Conservation (phyloP, 2,113 vertebrate species). For the Sigmodon hispidus region DNA sequence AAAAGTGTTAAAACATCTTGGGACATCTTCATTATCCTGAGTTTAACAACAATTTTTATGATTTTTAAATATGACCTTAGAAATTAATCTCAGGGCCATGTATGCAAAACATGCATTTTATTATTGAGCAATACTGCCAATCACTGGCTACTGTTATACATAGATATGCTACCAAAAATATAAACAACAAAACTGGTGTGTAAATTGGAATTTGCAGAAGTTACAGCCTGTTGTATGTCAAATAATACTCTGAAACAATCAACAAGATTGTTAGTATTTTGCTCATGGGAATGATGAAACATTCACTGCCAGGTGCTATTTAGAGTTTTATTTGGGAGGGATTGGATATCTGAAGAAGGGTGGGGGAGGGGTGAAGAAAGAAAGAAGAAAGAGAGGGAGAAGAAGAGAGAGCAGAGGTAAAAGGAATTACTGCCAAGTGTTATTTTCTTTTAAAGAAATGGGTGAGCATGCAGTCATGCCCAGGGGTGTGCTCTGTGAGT, state of each 20-base stretch:
- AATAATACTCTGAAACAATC: background rate
- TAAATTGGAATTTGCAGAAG: background rate
- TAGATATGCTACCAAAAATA: background rate
- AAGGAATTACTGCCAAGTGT: too few species aligned
- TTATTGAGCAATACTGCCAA: background rate
- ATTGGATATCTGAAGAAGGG: too few species aligned
- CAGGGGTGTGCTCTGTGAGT: too few species aligned
- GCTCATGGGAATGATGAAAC: too few species aligned
- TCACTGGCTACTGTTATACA: background rate
- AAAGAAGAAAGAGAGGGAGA: too few species aligned
- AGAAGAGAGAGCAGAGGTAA: too few species aligned
- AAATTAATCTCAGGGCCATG: background rate
- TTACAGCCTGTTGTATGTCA: background rate
- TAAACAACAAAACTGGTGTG: background rate
- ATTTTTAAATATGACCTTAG: background rate
- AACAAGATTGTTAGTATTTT: too few species aligned
- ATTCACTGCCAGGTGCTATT: too few species aligned
- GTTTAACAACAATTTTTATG: background rate
- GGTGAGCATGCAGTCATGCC: too few species aligned
- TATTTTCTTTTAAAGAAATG: too few species aligned
- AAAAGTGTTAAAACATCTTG: background rate
- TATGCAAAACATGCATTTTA: background rate
- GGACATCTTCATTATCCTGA: background rate
- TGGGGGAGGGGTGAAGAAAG: too few species aligned
- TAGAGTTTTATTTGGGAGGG: too few species aligned